These are phyloP conservation scores for Rhagium mordax DNA, from an alignment of 2,888 invertebrate species.

Conservation along the genomic window DNA sequence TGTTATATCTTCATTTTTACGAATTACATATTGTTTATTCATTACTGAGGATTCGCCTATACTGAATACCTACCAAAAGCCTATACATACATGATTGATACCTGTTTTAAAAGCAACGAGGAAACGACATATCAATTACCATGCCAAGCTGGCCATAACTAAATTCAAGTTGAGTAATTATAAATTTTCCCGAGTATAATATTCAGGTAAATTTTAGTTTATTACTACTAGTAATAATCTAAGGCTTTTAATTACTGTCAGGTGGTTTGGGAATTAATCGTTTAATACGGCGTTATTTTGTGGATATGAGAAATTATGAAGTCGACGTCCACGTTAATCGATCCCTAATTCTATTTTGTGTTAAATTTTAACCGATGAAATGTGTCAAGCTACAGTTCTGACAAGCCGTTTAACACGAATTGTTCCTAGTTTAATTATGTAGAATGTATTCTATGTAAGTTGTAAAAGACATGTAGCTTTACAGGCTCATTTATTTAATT, in stretches of 20 bases:
- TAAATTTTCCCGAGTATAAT: not conserved
- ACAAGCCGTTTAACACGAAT: slow-evolving; percentile 19
- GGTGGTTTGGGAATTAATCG: slow-evolving; percentile 52
- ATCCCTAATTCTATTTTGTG: slow-evolving; percentile 49
- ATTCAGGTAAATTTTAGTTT: not conserved
- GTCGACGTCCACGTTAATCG: slow-evolving; percentile 48
- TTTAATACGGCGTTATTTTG: slow-evolving; percentile 50
- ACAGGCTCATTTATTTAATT: slow-evolving; percentile 27
- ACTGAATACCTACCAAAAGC: no score
- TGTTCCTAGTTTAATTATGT: slow-evolving; percentile 26
- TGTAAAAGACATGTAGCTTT: slow-evolving; percentile 18
- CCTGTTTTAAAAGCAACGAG: not conserved
- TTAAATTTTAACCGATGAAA: slow-evolving; percentile 42
- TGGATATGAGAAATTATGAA: slow-evolving; percentile 47
- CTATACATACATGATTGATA: no score
- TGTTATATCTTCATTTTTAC: no score
- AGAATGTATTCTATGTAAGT: slow-evolving; percentile 28
- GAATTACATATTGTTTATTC: no score
- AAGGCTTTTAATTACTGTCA: slow-evolving; percentile 50
- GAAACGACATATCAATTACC: not conserved
- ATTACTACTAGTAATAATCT: slow-evolving; percentile 40
- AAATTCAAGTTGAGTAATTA: not conserved
- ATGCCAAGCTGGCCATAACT: not conserved
- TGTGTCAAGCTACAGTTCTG: slow-evolving; percentile 36
- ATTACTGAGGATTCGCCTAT: no score